These are phyloP conservation scores for Eumaeus atala DNA, from an alignment of 1,140 invertebrate genomes.

Conservation along the genomic window DNA sequence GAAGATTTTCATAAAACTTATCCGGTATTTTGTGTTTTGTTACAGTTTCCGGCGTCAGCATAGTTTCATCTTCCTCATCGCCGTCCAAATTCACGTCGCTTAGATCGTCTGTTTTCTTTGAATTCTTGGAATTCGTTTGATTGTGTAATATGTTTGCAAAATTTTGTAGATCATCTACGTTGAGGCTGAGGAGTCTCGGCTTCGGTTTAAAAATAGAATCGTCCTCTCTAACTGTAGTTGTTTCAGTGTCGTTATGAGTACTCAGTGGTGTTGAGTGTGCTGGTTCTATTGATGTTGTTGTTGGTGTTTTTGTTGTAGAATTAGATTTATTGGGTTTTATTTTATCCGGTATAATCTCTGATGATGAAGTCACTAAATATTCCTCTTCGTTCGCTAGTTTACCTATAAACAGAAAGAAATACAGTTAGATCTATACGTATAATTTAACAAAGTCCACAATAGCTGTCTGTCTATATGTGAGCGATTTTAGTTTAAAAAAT, in stretches of 20 bases:
- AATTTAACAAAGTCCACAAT: too few relatives aligned
- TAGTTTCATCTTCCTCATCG: conserved; percentile 52
- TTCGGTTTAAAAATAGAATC: conserved; percentile 40
- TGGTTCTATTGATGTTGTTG: conserved; percentile 20
- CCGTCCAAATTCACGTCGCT: conserved; percentile 62
- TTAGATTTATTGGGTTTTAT: background rate
- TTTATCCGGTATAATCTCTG: conserved; percentile 5
- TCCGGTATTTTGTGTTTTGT: conserved; percentile 48
- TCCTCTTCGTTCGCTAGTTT: conserved; percentile 55
- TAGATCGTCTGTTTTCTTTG: conserved; percentile 43
- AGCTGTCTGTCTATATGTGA: too few relatives aligned
- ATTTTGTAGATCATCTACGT: conserved; percentile 58
- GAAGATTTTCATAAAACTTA: conserved; percentile 58
- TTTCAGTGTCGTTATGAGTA: conserved; percentile 28
- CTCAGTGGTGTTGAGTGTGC: conserved; percentile 29
- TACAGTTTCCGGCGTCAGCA: conserved; percentile 30
- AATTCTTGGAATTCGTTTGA: conserved; percentile 38
- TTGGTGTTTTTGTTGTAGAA: conserved; percentile 8
- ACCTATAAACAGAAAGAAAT: conserved; percentile 33
- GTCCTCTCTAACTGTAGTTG: conserved; percentile 20
- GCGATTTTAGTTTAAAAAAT: too few relatives aligned
- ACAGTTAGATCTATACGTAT: too few relatives aligned
- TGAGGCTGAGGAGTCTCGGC: conserved; percentile 54
- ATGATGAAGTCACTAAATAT: conserved; percentile 10
- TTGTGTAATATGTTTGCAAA: conserved; percentile 62